These are phyloP conservation scores for Orientallactaga sibirica DNA, from an alignment of 2,797 vertebrate species.

Conservation along the genomic window DNA sequence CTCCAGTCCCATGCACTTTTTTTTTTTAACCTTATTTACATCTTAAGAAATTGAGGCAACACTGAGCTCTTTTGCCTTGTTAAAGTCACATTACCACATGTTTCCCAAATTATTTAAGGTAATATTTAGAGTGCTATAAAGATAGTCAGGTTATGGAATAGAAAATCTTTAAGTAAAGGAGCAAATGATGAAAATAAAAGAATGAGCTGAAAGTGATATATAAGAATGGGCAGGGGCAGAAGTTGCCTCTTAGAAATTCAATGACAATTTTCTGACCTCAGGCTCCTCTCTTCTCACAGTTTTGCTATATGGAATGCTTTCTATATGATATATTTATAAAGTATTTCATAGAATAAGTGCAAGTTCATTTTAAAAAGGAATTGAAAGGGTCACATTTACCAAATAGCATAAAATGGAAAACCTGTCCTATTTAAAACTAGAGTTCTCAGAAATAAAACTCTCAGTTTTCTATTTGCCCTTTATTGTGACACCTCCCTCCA, in stretches of 20 bases:
- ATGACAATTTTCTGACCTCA: background rate
- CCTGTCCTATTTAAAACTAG: conserved; percentile 12
- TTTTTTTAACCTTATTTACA: background rate
- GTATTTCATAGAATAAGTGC: background rate
- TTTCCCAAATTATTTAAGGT: background rate
- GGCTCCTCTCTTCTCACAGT: background rate
- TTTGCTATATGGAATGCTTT: background rate
- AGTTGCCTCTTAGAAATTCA: background rate
- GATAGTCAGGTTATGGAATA: background rate
- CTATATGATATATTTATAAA: background rate
- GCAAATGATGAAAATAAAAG: background rate
- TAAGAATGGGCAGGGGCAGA: background rate
- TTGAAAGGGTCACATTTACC: background rate
- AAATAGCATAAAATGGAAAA: background rate
- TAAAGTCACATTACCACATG: background rate
- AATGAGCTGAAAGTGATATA: background rate
- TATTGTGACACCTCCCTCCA: background rate
- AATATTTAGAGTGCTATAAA: background rate
- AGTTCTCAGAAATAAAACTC: background rate
- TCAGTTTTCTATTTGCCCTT: conserved; percentile 7
- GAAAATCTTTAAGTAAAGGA: conserved; percentile 42
- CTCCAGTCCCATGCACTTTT: too few relatives aligned
- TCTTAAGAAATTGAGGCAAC: background rate
- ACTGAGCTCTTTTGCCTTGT: background rate
- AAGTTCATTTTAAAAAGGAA: background rate